Conservation (phyloP, 2,888 invertebrate genomes). For the Pseudoips prasinana region DNA sequence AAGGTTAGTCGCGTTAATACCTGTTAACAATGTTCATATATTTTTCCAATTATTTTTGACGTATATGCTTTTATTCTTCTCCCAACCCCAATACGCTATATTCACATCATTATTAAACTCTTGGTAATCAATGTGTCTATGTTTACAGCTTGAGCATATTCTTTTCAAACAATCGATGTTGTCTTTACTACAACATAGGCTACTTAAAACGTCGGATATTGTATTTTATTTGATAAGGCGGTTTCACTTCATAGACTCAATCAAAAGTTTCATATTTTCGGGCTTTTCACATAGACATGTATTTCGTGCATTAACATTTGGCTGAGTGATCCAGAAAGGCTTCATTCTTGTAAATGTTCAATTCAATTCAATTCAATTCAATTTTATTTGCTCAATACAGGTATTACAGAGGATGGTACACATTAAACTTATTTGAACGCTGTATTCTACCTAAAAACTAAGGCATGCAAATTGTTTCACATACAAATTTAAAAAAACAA, state of each 20-base stretch:
- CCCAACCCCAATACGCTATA: constrained; percentile 12
- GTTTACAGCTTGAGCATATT: constrained; percentile 10
- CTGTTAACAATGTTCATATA: too few relatives aligned
- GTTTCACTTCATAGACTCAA: constrained; percentile 9
- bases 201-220: constrained; percentile 8
- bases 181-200: constrained; percentile 9
- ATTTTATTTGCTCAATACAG: too few relatives aligned
- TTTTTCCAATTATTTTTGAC: too few relatives aligned
- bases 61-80: constrained; percentile 9
- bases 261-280: constrained; percentile 17
- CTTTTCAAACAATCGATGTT: constrained; percentile 11
- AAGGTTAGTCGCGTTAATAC: too few relatives aligned
- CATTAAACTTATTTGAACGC: too few relatives aligned
- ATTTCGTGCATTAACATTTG: constrained; percentile 13
- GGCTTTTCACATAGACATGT: constrained; percentile 19
- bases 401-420: too few relatives aligned
- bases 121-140: constrained; percentile 9
- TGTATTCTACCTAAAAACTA: too few relatives aligned
- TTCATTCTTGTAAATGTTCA: constrained; percentile 13
- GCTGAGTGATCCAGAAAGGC: constrained; percentile 17
- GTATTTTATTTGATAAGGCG: constrained; percentile 9
- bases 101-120: constrained; percentile 15
- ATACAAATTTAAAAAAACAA: too few relatives aligned
- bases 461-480: too few relatives aligned
- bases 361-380: too few relatives aligned